Base-by-base conservation (phyloP, 1,140 invertebrate genomes). In the Potamilus streckersoni region DNA sequence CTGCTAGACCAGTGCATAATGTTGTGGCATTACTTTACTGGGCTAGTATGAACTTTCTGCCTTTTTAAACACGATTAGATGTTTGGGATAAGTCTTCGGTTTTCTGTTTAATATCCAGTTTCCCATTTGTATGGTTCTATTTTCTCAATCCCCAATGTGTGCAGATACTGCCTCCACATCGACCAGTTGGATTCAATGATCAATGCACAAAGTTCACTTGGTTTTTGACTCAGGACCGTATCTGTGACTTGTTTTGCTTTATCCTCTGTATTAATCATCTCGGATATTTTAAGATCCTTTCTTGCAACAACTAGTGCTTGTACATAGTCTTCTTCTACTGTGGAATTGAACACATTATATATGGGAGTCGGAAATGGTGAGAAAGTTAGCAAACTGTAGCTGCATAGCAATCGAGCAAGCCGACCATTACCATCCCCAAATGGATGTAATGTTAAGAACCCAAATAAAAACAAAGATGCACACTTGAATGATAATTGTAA, bases 341-440 rank as follows among this genome's bases (percentile, higher is more conserved):
- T 17, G 2, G 62, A 27, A 61, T 63, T 73, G 20, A 65, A 73
- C 12, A 73, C 71, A 66, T 73, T 73, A 57, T 66, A 73, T 16
- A 73, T 66, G 4, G 71, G 71, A 15, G 71, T 73, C n/a, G 56
- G 20, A 58, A 73, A 73, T 23, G 62, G 71, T n/a, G 71, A 73
- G 23, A 73, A 73, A 20, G 49, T 57, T 2, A 56, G 19, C 17
- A 73, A 23, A 31, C 16, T 57, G 71, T 66, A 73, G 23, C 71
- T 73, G 3, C 49, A 16, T 27, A 73, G 20, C 16, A 73, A 27
- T 31, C 71, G 49, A 14, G 71, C 71, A 23, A 73, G 49, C 20
- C 71, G 23, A 4, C 71, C 71, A 49, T 73, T 73, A 49, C 71
- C 71, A 73, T 73, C 71, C 58, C 15, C 20, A 66, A 73, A 73